Percentiles rank a stretch among this genome's conserved stretches.
Evolutionary conservation across 2,113 vertebrate genomes (phyloP).

Genomic region (Bagarius yarrelli): DNA sequence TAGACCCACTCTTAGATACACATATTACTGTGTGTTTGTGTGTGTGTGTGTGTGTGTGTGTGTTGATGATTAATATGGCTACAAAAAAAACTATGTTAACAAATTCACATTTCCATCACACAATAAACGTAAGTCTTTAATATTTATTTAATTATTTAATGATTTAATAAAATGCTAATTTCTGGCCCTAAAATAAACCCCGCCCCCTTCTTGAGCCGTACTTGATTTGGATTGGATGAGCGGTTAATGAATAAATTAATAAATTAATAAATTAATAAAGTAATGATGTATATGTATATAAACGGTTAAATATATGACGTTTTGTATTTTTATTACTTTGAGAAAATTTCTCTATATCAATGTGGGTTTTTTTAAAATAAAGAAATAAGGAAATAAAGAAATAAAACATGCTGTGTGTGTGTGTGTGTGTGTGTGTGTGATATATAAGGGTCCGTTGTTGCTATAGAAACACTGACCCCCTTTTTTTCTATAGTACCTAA

Average conservation of each 20-base stretch:
- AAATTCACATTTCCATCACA: too few species aligned
- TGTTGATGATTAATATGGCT: not conserved
- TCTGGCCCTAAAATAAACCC: slow-evolving; percentile 1
- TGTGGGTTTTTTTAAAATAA: too few species aligned
- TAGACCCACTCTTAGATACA: not conserved
- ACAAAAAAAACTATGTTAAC: not conserved
- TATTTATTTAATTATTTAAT: not conserved
- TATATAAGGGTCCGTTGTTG: not conserved
- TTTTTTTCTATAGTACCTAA: not conserved
- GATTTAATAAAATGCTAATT: not conserved
- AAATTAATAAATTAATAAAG: not conserved
- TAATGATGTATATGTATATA: not conserved
- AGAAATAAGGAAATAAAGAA: too few species aligned
- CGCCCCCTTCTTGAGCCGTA: not conserved
- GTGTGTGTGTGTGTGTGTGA: too few species aligned
- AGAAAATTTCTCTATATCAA: not conserved
- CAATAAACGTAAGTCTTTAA: not conserved
- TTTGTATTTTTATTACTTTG: not conserved
- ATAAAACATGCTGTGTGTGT: too few species aligned
- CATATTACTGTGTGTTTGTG: not conserved
- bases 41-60: not conserved
- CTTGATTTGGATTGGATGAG: not conserved
- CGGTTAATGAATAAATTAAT: not conserved
- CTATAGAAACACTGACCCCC: not conserved
- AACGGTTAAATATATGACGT: not conserved